A percentile compares a stretch with the other conserved stretches of the same genome.
phyloP scores from a whole-genome alignment of 2,797 vertebrate species.

The Leptoclinus maculatus region DNA sequence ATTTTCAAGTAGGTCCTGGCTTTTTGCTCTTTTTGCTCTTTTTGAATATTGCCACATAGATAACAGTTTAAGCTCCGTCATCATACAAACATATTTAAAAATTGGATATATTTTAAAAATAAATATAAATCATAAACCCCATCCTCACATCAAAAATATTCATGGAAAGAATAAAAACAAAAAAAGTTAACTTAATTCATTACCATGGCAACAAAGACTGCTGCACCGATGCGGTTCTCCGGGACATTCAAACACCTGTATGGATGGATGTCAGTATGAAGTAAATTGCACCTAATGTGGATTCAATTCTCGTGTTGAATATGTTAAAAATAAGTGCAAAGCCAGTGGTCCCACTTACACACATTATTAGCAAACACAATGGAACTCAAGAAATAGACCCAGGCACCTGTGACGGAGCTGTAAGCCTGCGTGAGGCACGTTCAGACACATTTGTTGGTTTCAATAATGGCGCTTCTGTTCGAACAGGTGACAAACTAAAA shows the following conservation, averaged over 20 bases:
- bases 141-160: background rate
- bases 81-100: background rate
- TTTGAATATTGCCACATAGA: background rate
- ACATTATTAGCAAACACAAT: background rate
- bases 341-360: background rate
- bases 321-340: background rate
- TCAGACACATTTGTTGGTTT: conserved; percentile 23
- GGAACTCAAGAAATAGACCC: conserved; percentile 15
- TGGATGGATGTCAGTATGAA: background rate
- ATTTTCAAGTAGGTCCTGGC: background rate
- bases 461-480: conserved; percentile 23
- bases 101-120: background rate
- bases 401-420: conserved; percentile 5
- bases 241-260: background rate
- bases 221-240: background rate
- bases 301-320: background rate
- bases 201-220: background rate
- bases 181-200: background rate
- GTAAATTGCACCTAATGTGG: background rate
- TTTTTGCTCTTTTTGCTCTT: background rate
- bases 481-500: conserved; percentile 25
- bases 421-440: background rate
- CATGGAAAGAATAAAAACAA: background rate
- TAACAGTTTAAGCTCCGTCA: background rate
- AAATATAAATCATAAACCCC: background rate